Conservation (phyloP, 2,113 vertebrate species). For the Alethe castanea region DNA sequence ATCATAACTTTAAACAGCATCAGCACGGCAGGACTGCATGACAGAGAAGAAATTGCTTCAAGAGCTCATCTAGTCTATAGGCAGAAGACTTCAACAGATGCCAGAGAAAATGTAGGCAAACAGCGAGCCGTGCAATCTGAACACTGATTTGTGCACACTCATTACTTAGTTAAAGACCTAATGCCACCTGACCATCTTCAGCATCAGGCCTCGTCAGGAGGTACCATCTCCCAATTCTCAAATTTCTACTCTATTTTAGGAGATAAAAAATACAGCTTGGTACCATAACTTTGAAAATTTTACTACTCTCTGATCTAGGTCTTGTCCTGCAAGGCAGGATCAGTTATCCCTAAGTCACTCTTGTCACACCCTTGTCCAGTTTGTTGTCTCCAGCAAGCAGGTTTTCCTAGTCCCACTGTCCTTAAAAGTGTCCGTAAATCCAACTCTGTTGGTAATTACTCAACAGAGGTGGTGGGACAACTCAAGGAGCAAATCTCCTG, state of each 20-base stretch:
- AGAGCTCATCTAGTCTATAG: background rate
- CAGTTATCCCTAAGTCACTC: background rate
- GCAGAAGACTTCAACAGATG: background rate
- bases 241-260: background rate
- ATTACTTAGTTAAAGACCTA: background rate
- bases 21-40: rapidly evolving
- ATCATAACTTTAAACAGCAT: background rate
- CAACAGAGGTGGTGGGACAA: background rate
- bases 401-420: background rate
- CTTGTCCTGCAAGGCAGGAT: background rate
- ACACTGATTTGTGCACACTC: background rate
- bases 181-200: background rate
- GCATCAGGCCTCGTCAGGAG: background rate
- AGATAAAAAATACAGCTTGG: background rate
- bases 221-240: background rate
- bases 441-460: background rate
- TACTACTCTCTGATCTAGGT: background rate
- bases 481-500: background rate
- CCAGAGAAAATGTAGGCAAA: background rate
- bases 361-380: background rate
- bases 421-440: background rate
- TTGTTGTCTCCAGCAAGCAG: background rate
- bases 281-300: background rate
- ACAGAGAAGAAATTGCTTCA: background rate
- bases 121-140: background rate